These are phyloP conservation scores for Euplagia quadripunctaria DNA, from an alignment of 2,888 invertebrate species.

Conservation along the genomic window DNA sequence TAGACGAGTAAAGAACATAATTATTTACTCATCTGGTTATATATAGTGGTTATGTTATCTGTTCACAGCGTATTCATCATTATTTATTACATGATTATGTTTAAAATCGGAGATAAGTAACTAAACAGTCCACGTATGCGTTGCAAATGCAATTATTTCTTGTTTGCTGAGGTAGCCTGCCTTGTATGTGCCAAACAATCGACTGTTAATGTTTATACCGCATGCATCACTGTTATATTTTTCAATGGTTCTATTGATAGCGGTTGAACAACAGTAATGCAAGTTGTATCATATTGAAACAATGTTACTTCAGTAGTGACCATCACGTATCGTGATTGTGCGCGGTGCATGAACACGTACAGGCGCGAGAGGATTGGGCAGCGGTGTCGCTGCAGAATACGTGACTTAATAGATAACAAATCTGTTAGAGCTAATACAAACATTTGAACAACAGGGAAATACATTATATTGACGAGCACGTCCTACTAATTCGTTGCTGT, in stretches of 20 bases:
- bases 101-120: not conserved
- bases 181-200: conserved; percentile 11
- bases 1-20: no score
- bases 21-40: no score
- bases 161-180: not conserved
- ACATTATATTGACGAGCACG: not conserved
- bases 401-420: conserved; percentile 13
- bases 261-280: conserved; percentile 1
- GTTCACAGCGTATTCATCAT: not conserved
- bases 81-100: not conserved
- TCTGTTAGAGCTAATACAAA: not conserved
- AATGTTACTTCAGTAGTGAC: not conserved
- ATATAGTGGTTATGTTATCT: not conserved
- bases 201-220: conserved; percentile 1
- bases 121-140: not conserved
- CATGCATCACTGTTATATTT: not conserved
- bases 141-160: not conserved
- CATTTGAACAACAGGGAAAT: not conserved
- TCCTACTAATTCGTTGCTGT: not conserved
- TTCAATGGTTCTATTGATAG: not conserved
- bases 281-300: conserved; percentile 5
- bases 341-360: not conserved
- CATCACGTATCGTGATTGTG: conserved; percentile 11
- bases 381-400: not conserved
- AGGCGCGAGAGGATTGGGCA: not conserved